Percentiles rank a stretch among this genome's conserved stretches.
Evolutionary conservation across 2,888 invertebrate genomes (phyloP).

Genomic region (Dryobotodes eremita): DNA sequence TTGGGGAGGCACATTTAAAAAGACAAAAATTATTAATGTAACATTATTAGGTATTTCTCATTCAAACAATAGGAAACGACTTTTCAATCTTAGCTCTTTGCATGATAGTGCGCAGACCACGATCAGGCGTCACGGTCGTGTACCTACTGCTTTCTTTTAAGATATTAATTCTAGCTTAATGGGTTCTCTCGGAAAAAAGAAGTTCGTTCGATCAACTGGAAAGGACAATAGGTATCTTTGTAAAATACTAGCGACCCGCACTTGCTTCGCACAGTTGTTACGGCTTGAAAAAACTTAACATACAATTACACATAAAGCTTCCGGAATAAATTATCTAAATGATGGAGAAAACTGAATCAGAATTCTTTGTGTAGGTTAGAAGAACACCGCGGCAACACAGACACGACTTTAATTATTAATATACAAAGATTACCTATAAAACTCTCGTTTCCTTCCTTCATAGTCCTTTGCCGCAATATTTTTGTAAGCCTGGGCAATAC

Average conservation of each 20-base stretch:
- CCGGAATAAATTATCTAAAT: background rate
- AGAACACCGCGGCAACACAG: too few species aligned
- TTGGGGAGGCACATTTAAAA: background rate
- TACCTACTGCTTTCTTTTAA: background rate
- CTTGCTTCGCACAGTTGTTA: too few species aligned
- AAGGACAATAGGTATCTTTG: too few species aligned
- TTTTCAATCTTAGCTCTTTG: too few species aligned
- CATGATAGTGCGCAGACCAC: too few species aligned
- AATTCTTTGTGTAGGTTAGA: too few species aligned
- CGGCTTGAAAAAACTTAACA: too few species aligned
- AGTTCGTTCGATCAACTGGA: too few species aligned
- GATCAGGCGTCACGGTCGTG: background rate
- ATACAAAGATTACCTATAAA: constrained; percentile 47
- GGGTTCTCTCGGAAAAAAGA: too few species aligned
- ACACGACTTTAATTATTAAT: background rate
- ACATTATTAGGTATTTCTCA: background rate
- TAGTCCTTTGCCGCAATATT: background rate
- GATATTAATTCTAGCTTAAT: too few species aligned
- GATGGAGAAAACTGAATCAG: background rate
- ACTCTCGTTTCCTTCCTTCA: constrained; percentile 1
- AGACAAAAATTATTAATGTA: background rate
- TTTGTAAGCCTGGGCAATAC: constrained; percentile 17
- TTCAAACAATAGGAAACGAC: too few species aligned
- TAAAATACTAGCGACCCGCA: too few species aligned
- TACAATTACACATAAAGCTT: background rate